Evolutionary conservation across 2,113 vertebrate genomes (phyloP).

Genomic region (Edolisoma coerulescens): DNA sequence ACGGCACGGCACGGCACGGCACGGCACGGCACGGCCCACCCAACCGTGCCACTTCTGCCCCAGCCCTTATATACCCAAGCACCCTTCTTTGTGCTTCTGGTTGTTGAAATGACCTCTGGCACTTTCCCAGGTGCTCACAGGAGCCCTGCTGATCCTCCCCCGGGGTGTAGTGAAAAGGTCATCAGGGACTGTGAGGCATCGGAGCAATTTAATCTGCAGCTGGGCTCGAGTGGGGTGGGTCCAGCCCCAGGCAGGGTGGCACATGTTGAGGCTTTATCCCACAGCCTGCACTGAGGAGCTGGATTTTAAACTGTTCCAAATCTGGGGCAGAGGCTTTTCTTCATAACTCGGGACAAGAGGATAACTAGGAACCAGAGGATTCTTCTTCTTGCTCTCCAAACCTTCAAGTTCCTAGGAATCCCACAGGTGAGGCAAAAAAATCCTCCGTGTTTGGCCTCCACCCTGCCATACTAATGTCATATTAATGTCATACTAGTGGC

Average conservation of each 20-base stretch:
- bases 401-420: not conserved
- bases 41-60: fast-evolving
- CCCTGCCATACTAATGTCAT: not conserved
- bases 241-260: not conserved
- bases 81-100: not conserved
- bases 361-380: not conserved
- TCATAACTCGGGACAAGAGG: not conserved
- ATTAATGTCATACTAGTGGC: not conserved
- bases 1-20: no score
- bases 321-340: not conserved
- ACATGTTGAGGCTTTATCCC: not conserved
- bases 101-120: not conserved
- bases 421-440: not conserved
- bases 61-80: not conserved
- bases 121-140: not conserved
- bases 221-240: not conserved
- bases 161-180: fast-evolving
- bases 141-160: not conserved
- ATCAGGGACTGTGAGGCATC: not conserved
- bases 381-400: not conserved
- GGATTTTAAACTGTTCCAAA: not conserved
- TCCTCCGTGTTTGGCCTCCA: not conserved
- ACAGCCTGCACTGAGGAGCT: not conserved
- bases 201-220: not conserved
- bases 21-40: no score